phyloP scores from a whole-genome alignment of 2,888 invertebrate genomes.

The Norana najaformis region DNA sequence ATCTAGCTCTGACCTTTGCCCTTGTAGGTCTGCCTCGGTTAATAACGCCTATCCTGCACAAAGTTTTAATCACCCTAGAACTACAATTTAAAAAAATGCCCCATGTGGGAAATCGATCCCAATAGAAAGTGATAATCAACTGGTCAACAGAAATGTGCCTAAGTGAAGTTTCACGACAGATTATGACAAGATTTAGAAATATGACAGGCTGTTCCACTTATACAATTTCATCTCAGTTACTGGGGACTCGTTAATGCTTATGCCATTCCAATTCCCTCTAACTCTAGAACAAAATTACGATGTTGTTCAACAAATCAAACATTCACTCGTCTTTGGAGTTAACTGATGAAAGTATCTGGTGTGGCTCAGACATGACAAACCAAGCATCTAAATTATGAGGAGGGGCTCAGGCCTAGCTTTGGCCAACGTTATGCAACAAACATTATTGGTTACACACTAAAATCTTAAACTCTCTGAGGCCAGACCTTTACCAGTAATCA shows the following conservation, averaged over 20 bases:
- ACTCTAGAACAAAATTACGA: background rate
- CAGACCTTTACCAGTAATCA: background rate
- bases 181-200: background rate
- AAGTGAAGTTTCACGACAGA: background rate
- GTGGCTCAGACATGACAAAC: background rate
- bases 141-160: background rate
- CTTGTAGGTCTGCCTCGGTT: background rate
- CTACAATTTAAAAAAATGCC: conserved; percentile 3
- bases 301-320: background rate
- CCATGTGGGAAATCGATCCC: background rate
- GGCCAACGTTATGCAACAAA: background rate
- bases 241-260: background rate
- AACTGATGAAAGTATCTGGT: background rate
- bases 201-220: background rate
- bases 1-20: background rate
- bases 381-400: background rate
- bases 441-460: background rate
- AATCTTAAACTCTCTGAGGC: background rate
- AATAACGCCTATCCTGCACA: background rate
- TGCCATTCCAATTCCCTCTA: background rate
- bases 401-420: background rate
- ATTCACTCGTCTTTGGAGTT: background rate
- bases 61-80: background rate
- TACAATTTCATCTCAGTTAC: no score
- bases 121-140: background rate